A percentile compares a stretch with the other conserved stretches of the same genome.
These are phyloP conservation scores for Myzus persicae DNA, from an alignment of 1,140 invertebrate genomes.

Conservation along the genomic window DNA sequence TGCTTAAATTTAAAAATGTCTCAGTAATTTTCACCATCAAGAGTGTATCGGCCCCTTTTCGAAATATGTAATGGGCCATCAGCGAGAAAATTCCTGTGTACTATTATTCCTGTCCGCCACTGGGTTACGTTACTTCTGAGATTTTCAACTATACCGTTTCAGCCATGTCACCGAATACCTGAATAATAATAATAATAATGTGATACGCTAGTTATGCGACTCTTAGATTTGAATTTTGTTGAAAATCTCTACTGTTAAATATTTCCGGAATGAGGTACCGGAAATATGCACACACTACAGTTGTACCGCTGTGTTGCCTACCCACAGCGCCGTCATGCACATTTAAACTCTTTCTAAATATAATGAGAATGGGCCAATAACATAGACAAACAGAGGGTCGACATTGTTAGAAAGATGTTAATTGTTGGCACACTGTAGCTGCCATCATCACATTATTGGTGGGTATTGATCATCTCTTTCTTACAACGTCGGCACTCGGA, in stretches of 20 bases:
- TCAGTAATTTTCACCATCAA: too few species aligned
- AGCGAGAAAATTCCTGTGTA: too few species aligned
- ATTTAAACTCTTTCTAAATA: too few species aligned
- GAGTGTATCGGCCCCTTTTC: too few species aligned
- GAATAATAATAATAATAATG: not conserved
- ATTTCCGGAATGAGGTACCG: not conserved
- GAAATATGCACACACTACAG: not conserved
- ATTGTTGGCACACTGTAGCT: not conserved
- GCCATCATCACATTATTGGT: not conserved
- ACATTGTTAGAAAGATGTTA: too few species aligned
- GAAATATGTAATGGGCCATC: too few species aligned
- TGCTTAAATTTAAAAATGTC: too few species aligned
- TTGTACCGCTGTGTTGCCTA: not conserved
- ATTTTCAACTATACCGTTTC: not conserved
- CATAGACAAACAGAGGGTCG: too few species aligned
- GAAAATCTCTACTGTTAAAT: not conserved
- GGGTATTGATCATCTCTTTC: not conserved
- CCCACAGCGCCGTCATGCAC: not conserved
- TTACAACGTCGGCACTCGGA: not conserved
- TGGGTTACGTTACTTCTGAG: too few species aligned
- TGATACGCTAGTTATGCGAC: not conserved
- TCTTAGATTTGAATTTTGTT: not conserved
- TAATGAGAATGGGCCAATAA: too few species aligned
- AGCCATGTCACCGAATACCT: accelerated
- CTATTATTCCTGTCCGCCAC: too few species aligned